phyloP scores from a whole-genome alignment of 2,113 vertebrate species.

The Chascanopsetta lugubris region DNA sequence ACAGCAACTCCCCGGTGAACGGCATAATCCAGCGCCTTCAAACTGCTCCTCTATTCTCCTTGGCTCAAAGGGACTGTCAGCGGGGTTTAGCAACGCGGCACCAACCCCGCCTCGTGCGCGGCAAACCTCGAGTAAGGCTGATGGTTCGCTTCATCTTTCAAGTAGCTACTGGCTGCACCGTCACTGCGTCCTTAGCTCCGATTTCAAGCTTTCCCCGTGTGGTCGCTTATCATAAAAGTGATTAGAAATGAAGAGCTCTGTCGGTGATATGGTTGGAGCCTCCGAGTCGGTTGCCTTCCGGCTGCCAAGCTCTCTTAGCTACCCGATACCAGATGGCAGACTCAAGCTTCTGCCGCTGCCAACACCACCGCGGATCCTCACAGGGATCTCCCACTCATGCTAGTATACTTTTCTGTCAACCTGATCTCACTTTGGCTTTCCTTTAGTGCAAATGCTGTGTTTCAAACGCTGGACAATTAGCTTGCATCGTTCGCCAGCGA shows the following conservation, averaged over 20 bases:
- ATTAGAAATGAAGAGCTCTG: conserved; percentile 69
- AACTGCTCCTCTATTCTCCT: conserved; percentile 35
- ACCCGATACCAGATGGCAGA: conserved; percentile 59
- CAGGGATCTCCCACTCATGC: conserved; percentile 47
- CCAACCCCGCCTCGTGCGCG: conserved; percentile 30
- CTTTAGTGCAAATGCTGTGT: conserved; percentile 16
- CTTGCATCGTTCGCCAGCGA: conserved; percentile 35
- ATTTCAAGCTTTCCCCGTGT: conserved; percentile 63
- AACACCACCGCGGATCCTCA: conserved; percentile 55
- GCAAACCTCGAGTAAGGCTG: conserved; percentile 43
- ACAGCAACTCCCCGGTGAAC: conserved; percentile 32
- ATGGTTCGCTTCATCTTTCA: conserved; percentile 53
- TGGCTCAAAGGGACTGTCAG: conserved; percentile 57
- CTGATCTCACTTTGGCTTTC: conserved; percentile 27
- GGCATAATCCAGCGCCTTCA: conserved; percentile 56
- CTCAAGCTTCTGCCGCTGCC: conserved; percentile 46
- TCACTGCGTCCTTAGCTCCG: conserved; percentile 56
- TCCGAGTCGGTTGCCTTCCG: conserved; percentile 48
- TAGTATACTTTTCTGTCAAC: conserved; percentile 44
- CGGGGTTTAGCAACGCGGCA: conserved; percentile 52
- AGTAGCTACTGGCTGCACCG: conserved; percentile 46
- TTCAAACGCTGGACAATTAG: conserved; percentile 33
- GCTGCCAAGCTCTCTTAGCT: conserved; percentile 55
- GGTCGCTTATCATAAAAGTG: conserved; percentile 62
- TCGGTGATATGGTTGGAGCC: conserved; percentile 55